Evolutionary conservation across 1,140 invertebrate species (phyloP).

Genomic region (Drosophila sechellia): DNA sequence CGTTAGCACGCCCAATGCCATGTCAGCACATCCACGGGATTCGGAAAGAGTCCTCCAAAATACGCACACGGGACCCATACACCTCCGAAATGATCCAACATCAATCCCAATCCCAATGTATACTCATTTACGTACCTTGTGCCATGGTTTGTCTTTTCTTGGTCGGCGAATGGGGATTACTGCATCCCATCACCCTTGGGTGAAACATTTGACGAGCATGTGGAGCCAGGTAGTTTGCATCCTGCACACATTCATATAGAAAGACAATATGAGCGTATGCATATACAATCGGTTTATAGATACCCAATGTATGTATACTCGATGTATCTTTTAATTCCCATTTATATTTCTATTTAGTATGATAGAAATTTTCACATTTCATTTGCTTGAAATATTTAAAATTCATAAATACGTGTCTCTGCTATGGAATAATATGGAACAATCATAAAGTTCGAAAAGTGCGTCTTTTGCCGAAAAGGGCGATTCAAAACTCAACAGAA

Average conservation of each 20-base stretch:
- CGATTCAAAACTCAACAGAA: conserved; percentile 10
- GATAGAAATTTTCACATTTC: no score
- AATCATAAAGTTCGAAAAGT: not conserved
- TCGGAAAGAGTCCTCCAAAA: conserved; percentile 37
- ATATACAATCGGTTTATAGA: conserved; percentile 1
- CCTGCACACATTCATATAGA: not conserved
- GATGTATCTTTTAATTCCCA: not conserved
- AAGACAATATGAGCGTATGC: conserved; percentile 2
- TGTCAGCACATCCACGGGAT: conserved; percentile 39
- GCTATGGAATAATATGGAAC: not conserved
- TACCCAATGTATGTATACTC: not conserved
- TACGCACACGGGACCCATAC: conserved; percentile 67
- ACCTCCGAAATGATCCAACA: conserved; percentile 38
- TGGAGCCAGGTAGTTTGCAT: conserved; percentile 2
- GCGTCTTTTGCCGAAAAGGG: conserved; percentile 12
- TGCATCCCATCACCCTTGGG: not conserved
- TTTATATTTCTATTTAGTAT: not conserved
- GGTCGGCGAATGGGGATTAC: conserved; percentile 1
- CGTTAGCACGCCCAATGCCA: conserved; percentile 32
- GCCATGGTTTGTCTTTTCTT: conserved; percentile 14
- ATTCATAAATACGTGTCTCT: no score
- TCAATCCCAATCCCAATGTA: conserved; percentile 27
- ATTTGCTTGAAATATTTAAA: no score
- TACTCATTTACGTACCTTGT: conserved; percentile 20
- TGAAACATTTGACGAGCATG: conserved; percentile 19